These are phyloP conservation scores for Oophaga sylvatica DNA, from an alignment of 2,797 vertebrate species.

Conservation along the genomic window DNA sequence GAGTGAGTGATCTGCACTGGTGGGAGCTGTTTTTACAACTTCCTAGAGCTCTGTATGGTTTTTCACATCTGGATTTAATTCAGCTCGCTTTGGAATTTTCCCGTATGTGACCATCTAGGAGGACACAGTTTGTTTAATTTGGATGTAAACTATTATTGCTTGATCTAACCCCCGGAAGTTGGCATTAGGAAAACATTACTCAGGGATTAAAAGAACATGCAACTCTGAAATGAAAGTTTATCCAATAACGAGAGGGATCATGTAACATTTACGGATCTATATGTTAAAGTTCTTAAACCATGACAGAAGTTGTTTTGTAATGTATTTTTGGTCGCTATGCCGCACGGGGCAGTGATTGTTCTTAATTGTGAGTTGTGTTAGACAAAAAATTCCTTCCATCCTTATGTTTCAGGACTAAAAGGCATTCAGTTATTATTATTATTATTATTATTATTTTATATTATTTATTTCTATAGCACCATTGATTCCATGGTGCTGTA, in stretches of 20 bases:
- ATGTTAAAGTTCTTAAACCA: background rate
- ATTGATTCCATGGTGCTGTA: too few relatives aligned
- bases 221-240: background rate
- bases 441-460: too few relatives aligned
- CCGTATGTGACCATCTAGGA: constrained; percentile 55
- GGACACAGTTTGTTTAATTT: constrained; percentile 65
- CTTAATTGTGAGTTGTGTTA: background rate
- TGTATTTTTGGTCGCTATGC: background rate
- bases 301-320: background rate
- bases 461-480: too few relatives aligned
- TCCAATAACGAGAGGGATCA: background rate
- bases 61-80: constrained; percentile 79
- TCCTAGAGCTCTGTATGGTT: constrained; percentile 71
- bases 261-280: background rate
- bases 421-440: too few relatives aligned
- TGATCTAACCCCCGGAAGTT: constrained; percentile 28
- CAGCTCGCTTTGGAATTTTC: constrained; percentile 74
- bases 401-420: too few relatives aligned
- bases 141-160: constrained; percentile 39
- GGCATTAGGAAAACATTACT: background rate
- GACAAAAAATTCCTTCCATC: background rate
- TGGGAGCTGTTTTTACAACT: constrained; percentile 72
- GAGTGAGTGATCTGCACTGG: constrained; percentile 68
- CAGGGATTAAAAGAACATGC: background rate
- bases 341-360: background rate